Evolutionary conservation across 1,140 invertebrate species (phyloP), one percentile per base, ranked within the genome.

Genomic region (Conopomorpha cramerella): DNA sequence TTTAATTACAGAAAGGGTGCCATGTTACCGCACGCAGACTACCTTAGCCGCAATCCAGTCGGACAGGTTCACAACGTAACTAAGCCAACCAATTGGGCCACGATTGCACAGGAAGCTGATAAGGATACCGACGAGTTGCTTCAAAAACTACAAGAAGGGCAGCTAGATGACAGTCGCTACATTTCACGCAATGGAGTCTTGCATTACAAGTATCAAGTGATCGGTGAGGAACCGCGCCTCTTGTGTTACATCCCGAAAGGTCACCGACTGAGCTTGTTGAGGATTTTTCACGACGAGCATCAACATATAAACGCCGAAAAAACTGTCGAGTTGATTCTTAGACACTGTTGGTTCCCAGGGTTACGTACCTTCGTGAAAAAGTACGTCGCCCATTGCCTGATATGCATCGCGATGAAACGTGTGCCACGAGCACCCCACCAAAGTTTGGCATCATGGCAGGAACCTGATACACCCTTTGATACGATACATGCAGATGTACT

Each of bases 1-100:
- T n/a, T n/a, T n/a, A n/a, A n/a, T 23, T 61, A 77, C 43, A 35
- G 63, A 34, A 7, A 39, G 43, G 42, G 51, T 34, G 25, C 17
- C 36, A 8, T 35, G 16, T 29, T 51, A 45, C n/a, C 23, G 1
- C 49, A 57, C 31, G 54, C 57, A 8, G 61, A n/a, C n/a, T n/a
- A n/a, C n/a, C n/a, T n/a, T n/a, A n/a, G n/a, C n/a, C n/a, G n/a
- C n/a, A n/a, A n/a, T 55, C 34, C 41, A 40, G 14, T 27, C 62
- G n/a, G 56, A 54, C 41, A 34, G 54, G 41, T 30, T 43, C 43
- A 34, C 33, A 8, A 10, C 16, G 28, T 30, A 13, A 8, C 7
- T 30, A 6, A 30, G 16, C 15, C 4, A 10, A 6, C 6, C 11
- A 33, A 18, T 10, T 33, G 31, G 17, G 17, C 31, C 8, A 6